Conservation (phyloP, 2,113 vertebrate species). For the Nesospiza acunhae region DNA sequence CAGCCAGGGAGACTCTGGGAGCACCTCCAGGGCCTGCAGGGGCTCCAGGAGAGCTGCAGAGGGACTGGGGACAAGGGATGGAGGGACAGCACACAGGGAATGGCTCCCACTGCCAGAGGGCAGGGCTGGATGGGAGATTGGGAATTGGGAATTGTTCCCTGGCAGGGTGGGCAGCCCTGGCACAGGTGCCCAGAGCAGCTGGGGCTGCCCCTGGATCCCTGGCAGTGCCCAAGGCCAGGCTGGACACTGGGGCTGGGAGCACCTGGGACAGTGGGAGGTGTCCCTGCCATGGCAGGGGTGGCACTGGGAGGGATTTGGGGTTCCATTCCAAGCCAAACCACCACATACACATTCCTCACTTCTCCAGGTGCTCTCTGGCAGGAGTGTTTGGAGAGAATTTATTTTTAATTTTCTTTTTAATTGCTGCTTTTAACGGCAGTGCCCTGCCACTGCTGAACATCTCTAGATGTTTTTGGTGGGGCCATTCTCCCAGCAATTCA, state of each 20-base stretch:
- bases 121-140: fast-evolving
- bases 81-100: not conserved
- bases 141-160: not conserved
- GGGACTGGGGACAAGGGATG: not conserved
- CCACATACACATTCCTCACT: not conserved
- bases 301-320: fast-evolving
- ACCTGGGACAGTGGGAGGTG: not conserved
- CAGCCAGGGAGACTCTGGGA: not conserved
- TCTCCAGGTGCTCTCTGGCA: not conserved
- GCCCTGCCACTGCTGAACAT: not conserved
- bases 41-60: not conserved
- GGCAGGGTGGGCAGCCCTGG: not conserved
- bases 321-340: not conserved
- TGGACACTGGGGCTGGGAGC: not conserved
- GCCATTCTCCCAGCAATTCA: not conserved
- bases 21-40: fast-evolving
- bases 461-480: not conserved
- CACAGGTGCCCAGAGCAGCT: not conserved
- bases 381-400: not conserved
- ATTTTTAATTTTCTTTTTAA: not conserved
- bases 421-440: not conserved
- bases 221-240: not conserved
- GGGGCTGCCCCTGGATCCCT: not conserved
- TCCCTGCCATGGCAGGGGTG: not conserved
- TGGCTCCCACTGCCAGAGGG: not conserved